Conservation (phyloP, 2,888 invertebrate species). For the Diploptera punctata region DNA sequence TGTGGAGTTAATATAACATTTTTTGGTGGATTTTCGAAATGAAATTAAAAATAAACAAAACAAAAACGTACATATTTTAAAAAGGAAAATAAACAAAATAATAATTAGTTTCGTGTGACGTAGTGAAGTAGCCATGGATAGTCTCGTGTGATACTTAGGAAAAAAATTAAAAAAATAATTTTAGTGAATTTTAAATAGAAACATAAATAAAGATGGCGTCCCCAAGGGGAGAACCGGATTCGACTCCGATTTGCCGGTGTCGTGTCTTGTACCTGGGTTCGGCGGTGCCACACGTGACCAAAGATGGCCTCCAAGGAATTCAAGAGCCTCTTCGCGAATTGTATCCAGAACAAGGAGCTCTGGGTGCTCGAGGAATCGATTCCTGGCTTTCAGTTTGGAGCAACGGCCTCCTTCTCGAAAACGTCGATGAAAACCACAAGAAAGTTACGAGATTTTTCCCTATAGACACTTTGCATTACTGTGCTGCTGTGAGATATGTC, state of each 20-base stretch:
- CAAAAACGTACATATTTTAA: too few relatives aligned
- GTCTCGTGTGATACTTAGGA: too few relatives aligned
- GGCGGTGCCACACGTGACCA: conserved; percentile 95
- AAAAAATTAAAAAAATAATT: too few relatives aligned
- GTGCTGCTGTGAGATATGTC: conserved; percentile 92
- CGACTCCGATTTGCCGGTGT: conserved; percentile 95
- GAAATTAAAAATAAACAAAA: too few relatives aligned
- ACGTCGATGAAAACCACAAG: conserved; percentile 94
- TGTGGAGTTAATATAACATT: too few relatives aligned
- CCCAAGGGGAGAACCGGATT: conserved; percentile 61
- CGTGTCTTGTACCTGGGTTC: conserved; percentile 96
- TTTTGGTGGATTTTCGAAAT: too few relatives aligned
- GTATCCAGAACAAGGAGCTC: conserved; percentile 93
- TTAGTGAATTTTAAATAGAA: too few relatives aligned
- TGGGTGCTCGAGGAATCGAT: conserved; percentile 88
- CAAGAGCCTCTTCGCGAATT: conserved; percentile 96
- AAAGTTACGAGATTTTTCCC: conserved; percentile 95
- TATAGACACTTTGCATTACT: conserved; percentile 93
- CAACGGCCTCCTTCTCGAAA: conserved; percentile 93
- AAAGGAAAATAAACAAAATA: too few relatives aligned
- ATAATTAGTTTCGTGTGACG: too few relatives aligned
- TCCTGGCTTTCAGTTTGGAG: conserved; percentile 98
- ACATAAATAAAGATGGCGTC: conserved; percentile 43
- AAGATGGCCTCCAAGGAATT: conserved; percentile 96
- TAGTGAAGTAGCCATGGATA: too few relatives aligned